A percentile compares a stretch with the other conserved stretches of the same genome.
These are phyloP conservation scores for Elanus axillaris DNA, from an alignment of 2,113 vertebrate species.

Conservation along the genomic window DNA sequence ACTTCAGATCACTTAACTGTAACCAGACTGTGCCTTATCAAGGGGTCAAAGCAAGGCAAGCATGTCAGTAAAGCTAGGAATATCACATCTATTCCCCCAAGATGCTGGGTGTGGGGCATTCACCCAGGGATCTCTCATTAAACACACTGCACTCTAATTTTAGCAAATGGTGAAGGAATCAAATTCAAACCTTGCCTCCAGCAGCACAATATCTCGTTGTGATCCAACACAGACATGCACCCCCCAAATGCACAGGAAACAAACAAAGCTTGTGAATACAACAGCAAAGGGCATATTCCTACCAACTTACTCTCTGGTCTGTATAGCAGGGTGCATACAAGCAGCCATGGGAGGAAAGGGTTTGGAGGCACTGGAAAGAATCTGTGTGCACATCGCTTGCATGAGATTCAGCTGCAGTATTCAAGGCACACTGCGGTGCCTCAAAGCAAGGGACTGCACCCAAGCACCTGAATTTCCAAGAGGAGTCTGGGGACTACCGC, in stretches of 20 bases:
- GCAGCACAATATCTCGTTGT: background rate
- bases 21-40: background rate
- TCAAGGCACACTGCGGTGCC: background rate
- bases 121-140: background rate
- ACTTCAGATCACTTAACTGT: background rate
- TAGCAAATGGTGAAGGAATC: background rate
- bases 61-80: background rate
- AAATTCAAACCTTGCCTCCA: background rate
- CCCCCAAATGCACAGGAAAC: background rate
- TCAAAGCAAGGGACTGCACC: background rate
- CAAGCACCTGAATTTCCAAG: background rate
- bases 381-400: background rate
- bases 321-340: background rate
- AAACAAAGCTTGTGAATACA: background rate
- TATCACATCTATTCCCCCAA: too few species aligned
- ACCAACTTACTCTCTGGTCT: background rate
- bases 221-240: background rate
- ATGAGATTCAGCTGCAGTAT: background rate
- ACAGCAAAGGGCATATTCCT: background rate
- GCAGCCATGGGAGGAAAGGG: background rate
- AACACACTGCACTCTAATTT: background rate
- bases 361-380: background rate
- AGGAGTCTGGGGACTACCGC: background rate
- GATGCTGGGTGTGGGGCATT: too few species aligned
- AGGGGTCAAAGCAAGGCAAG: background rate